Conservation (phyloP, 1,140 invertebrate genomes). For the Chironomus tepperi region DNA sequence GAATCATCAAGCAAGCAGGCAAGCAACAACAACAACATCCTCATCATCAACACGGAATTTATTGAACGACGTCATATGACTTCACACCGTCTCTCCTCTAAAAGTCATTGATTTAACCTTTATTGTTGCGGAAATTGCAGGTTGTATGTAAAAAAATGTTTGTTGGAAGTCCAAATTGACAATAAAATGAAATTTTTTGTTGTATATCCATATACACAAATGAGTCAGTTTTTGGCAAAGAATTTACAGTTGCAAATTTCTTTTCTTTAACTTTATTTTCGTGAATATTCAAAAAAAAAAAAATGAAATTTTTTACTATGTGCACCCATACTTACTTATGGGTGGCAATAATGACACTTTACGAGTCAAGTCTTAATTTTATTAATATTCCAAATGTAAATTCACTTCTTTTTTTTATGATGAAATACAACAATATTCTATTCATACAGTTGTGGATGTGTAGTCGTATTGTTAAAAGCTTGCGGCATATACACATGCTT, state of each 20-base stretch:
- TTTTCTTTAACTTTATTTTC: neutral
- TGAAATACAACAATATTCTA: too few relatives aligned
- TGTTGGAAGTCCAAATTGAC: neutral
- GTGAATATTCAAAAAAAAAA: neutral
- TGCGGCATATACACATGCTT: neutral
- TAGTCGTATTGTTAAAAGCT: neutral
- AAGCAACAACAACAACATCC: neutral
- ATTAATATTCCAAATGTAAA: neutral
- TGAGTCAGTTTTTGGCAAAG: neutral
- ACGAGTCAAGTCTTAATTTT: neutral
- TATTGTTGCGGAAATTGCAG: slow-evolving; percentile 19
- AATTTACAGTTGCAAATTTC: neutral
- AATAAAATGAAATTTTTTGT: slow-evolving; percentile 3
- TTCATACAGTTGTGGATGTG: neutral
- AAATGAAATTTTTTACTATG: neutral
- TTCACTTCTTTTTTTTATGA: neutral
- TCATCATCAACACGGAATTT: neutral
- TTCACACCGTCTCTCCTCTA: slow-evolving; percentile 16
- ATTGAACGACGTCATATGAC: slow-evolving; percentile 6
- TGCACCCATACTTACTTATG: neutral
- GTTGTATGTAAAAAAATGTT: too few relatives aligned
- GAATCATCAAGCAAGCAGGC: too few relatives aligned
- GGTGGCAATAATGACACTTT: neutral
- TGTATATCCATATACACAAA: neutral
- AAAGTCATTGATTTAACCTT: slow-evolving; percentile 17